A percentile compares a stretch with the other conserved stretches of the same genome.
These are phyloP conservation scores for Plutomurus gul DNA, from an alignment of 1,140 invertebrate genomes.

Conservation along the genomic window DNA sequence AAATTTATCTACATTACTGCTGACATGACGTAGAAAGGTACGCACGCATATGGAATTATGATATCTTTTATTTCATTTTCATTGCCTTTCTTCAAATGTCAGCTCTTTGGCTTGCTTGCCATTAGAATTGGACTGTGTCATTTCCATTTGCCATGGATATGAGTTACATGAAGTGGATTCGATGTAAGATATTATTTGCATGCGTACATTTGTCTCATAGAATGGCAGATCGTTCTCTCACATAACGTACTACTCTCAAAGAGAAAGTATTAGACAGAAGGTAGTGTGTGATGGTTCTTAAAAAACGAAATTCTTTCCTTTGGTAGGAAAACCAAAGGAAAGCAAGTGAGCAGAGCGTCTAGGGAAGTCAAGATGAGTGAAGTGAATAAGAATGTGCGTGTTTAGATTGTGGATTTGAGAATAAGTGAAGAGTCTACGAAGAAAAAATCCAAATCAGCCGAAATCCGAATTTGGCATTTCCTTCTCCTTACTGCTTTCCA, in stretches of 20 bases:
- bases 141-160: background rate
- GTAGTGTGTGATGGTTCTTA: background rate
- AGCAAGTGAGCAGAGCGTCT: too few relatives aligned
- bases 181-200: background rate
- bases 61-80: constrained; percentile 28
- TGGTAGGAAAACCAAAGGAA: background rate
- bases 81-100: constrained; percentile 21
- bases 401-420: constrained; percentile 25
- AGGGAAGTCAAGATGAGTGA: constrained; percentile 22
- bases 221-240: background rate
- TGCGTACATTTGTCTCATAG: background rate
- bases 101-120: background rate
- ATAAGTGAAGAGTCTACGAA: background rate
- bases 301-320: background rate
- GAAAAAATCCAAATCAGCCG: constrained; percentile 13
- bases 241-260: background rate
- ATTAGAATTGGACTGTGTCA: background rate
- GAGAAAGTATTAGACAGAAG: background rate
- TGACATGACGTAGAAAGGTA: constrained; percentile 15
- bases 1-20: background rate
- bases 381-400: constrained; percentile 23
- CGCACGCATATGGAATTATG: constrained; percentile 9
- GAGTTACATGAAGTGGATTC: background rate
- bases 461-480: constrained; percentile 27
- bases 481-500: background rate